These are phyloP conservation scores for Mesorhabditis spiculigera DNA, from an alignment of 2,888 invertebrate species.

Conservation along the genomic window DNA sequence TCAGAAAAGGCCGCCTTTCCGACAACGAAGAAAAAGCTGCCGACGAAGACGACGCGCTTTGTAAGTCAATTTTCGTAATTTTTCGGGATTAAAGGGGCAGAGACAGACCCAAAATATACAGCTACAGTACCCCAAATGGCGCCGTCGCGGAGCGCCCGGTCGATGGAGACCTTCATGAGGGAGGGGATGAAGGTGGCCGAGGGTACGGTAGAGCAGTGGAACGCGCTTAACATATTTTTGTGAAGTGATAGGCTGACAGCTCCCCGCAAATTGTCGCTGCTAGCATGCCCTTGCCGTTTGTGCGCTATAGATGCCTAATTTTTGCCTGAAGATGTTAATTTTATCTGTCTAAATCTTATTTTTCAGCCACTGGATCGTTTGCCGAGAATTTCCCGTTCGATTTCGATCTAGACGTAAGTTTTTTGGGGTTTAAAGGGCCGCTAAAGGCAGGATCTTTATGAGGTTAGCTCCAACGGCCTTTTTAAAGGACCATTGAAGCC, in stretches of 20 bases:
- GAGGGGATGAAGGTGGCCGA: background rate
- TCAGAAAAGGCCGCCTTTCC: too few species aligned
- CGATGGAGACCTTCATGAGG: background rate
- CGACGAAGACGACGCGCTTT: too few species aligned
- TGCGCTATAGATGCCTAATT: background rate
- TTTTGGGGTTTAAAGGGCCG: conserved; percentile 2
- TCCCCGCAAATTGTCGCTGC: background rate
- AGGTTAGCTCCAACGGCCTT: too few species aligned
- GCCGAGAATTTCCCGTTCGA: conserved; percentile 26
- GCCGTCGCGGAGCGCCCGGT: background rate
- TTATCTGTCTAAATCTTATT: background rate
- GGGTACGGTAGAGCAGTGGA: background rate
- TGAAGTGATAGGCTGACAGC: background rate
- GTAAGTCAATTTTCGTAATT: too few species aligned
- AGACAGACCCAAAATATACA: too few species aligned
- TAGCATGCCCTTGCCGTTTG: background rate
- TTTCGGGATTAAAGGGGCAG: too few species aligned
- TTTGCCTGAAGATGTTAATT: background rate
- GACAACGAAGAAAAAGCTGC: too few species aligned
- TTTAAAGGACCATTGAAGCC: too few species aligned
- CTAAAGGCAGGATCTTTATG: too few species aligned
- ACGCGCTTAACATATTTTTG: background rate
- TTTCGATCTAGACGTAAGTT: conserved; percentile 14
- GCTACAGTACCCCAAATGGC: too few species aligned
- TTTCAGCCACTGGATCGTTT: conserved; percentile 29